Evolutionary conservation across 2,888 invertebrate species (phyloP), one percentile per base, ranked within the genome.

Genomic region (Leucophenga maculata): DNA sequence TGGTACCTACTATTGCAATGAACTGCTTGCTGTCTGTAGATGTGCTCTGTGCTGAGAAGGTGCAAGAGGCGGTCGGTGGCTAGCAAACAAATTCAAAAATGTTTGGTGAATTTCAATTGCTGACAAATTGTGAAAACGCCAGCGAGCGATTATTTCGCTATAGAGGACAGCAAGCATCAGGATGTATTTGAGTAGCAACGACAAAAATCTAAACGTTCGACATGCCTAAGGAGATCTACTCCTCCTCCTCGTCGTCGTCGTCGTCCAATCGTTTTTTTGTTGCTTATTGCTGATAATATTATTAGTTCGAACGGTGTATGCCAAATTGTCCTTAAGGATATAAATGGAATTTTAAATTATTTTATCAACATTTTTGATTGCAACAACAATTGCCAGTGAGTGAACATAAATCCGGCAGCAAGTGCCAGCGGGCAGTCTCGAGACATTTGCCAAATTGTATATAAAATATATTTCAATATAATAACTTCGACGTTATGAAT

Each of bases 341-440:
- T 79, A 80, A 84, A 84, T 78, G 76, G 82, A 82, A 84, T 82
- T 83, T 79, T 74, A 82, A 83, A 84, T 82, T 83, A 83, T 84
- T 83, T 80, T 84, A 84, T 82, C 83, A 82, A 78, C 82, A 84
- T 82, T 83, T 83, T 81, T 84, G 84, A 82, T 82, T 82, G 82
- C 84, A 84, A 74, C 83, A 81, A 81, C 84, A 83, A 83, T 78
- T 78, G 82, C 69, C 71, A 65, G n/a, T 18, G 31, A 14, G 26
- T 16, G 18, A n/a, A 52, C 22, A 16, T 11, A 52, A 44, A 31
- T 13, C 6, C 50, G 50, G 16, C 14, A 55, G 13, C 16, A 32
- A 59, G n/a, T 32, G 59, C 32, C 59, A 16, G 62, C 52, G 64
- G 64, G 44, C 31, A 44, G 69, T 44, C 20, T 39, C 8, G 74